phyloP scores from a whole-genome alignment of 2,888 invertebrate species.

The Pecten maximus region DNA sequence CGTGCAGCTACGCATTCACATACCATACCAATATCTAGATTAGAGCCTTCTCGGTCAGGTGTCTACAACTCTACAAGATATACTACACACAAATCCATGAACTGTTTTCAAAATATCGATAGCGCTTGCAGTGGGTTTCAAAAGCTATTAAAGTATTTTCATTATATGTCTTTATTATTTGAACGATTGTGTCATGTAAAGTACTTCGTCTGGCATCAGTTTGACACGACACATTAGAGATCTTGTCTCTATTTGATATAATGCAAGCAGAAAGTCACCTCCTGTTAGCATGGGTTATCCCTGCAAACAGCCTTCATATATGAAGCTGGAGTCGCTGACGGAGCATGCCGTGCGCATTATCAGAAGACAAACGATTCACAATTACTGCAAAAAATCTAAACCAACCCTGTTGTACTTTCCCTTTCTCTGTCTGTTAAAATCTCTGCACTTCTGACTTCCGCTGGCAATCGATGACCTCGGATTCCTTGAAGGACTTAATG shows the following conservation, averaged over 20 bases:
- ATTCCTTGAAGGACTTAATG: constrained; percentile 8
- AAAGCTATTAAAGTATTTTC: background rate
- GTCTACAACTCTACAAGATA: background rate
- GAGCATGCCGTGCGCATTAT: background rate
- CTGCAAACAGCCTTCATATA: background rate
- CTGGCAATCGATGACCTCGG: constrained; percentile 24
- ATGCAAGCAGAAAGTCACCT: background rate
- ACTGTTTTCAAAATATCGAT: background rate
- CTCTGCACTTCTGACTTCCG: constrained; percentile 23
- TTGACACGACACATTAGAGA: background rate
- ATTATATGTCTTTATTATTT: background rate
- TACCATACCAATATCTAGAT: no score
- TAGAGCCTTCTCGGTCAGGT: background rate
- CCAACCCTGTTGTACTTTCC: background rate
- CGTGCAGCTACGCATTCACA: no score
- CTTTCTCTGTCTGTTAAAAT: constrained; percentile 14
- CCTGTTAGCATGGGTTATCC: background rate
- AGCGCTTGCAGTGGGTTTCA: background rate
- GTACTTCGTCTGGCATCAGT: background rate
- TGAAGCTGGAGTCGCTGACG: background rate
- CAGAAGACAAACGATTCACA: constrained; percentile 9
- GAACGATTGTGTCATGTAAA: background rate
- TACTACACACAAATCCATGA: background rate
- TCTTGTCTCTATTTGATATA: background rate
- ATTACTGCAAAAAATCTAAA: background rate